Percentiles rank a stretch among this genome's conserved stretches.
phyloP scores from a whole-genome alignment of 2,888 invertebrate genomes.

The Eupithecia tripunctaria region DNA sequence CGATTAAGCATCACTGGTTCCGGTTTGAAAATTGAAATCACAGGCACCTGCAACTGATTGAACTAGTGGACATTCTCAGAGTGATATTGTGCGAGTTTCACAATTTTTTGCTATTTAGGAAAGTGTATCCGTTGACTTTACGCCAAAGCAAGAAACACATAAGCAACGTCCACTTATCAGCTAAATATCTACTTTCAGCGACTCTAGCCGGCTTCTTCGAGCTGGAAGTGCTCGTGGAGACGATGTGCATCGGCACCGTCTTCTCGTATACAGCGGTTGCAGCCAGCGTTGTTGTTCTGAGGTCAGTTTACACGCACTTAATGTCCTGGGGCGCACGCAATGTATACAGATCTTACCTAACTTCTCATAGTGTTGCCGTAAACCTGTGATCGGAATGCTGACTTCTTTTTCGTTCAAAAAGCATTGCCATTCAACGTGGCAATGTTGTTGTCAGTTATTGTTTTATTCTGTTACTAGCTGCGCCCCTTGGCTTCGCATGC shows the following conservation, averaged over 20 bases:
- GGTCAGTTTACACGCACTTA: slow-evolving; percentile 74
- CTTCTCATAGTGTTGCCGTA: no score
- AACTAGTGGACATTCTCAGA: background rate
- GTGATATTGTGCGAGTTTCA: background rate
- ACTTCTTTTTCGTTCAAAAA: no score
- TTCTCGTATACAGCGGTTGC: slow-evolving; percentile 94
- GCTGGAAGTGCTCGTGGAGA: slow-evolving; percentile 90
- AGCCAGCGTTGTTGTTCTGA: slow-evolving; percentile 91
- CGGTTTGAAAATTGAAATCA: background rate
- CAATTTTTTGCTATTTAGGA: no score
- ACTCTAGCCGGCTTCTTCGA: slow-evolving; percentile 91
- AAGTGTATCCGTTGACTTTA: background rate
- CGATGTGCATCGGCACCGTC: slow-evolving; percentile 94
- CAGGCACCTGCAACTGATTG: background rate
- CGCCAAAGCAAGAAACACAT: background rate
- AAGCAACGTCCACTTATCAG: background rate
- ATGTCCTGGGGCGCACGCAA: no score
- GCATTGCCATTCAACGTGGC: no score
- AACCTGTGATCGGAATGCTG: no score
- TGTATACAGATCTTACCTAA: no score
- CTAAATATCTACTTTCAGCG: slow-evolving; percentile 74
- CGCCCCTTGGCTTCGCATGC: no score
- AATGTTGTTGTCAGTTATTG: no score
- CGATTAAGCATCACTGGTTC: no score
- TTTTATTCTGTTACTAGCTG: no score